These are phyloP conservation scores for Ganaspis brasiliensis DNA, from an alignment of 2,888 invertebrate genomes.

Conservation along the genomic window DNA sequence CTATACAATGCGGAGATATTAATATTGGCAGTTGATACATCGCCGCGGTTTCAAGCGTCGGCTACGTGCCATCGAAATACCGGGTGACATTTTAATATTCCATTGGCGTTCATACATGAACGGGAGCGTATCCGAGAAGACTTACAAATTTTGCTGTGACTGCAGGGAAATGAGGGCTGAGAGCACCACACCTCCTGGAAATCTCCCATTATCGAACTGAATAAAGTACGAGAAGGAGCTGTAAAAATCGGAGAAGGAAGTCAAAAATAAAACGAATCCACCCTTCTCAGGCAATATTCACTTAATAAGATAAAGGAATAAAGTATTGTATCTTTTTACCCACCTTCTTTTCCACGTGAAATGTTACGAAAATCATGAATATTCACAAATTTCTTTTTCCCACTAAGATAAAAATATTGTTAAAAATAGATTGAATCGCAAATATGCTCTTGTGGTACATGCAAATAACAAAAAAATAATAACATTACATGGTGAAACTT, in stretches of 20 bases:
- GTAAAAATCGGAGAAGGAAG: constrained; percentile 41
- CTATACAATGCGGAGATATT: constrained; percentile 62
- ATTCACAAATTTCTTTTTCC: background rate
- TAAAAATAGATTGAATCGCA: no score
- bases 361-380: background rate
- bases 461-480: no score
- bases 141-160: constrained; percentile 44
- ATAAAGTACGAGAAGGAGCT: constrained; percentile 30
- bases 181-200: constrained; percentile 47
- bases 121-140: constrained; percentile 57
- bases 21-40: constrained; percentile 66
- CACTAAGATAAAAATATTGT: no score
- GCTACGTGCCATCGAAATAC: constrained; percentile 57
- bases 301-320: constrained; percentile 10
- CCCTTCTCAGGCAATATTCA: constrained; percentile 3
- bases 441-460: no score
- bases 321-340: background rate
- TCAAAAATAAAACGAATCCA: constrained; percentile 42
- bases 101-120: constrained; percentile 60
- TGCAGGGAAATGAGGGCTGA: constrained; percentile 43
- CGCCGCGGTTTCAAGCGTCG: constrained; percentile 50
- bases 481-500: no score
- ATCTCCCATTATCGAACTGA: constrained; percentile 46
- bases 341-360: background rate
- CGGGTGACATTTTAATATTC: constrained; percentile 67